These are phyloP conservation scores for Ceyx erithaca DNA, from an alignment of 2,797 vertebrate species.

Conservation along the genomic window DNA sequence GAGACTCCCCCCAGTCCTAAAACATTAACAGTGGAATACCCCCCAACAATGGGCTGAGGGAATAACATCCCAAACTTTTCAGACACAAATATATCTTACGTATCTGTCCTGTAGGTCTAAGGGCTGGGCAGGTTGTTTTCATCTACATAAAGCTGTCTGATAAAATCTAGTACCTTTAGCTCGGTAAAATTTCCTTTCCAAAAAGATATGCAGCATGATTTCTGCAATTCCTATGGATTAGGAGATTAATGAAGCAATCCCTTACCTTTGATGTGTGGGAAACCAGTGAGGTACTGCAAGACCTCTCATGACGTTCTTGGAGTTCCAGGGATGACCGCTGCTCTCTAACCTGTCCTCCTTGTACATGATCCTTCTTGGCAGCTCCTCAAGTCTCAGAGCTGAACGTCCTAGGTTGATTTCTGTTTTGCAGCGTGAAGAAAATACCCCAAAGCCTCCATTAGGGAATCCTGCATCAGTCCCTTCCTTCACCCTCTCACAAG, in stretches of 20 bases:
- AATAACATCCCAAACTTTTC: neutral
- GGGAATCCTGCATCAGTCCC: neutral
- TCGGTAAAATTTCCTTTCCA: neutral
- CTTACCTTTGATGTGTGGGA: neutral
- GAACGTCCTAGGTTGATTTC: neutral
- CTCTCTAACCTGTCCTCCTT: neutral
- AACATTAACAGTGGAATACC: too few relatives aligned
- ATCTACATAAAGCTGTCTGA: neutral
- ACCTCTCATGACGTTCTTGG: neutral
- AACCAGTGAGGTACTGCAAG: neutral
- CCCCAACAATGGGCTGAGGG: neutral
- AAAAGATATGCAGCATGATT: neutral
- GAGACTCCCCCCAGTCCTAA: too few relatives aligned
- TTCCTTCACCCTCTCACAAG: neutral
- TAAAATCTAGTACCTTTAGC: neutral
- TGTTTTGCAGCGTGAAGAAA: neutral
- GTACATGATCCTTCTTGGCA: neutral
- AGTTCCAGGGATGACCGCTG: neutral
- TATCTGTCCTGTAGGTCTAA: neutral
- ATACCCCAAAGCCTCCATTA: neutral
- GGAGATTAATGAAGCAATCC: neutral
- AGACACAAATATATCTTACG: neutral
- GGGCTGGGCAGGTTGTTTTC: neutral
- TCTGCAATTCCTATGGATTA: neutral
- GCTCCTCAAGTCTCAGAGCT: neutral